Conservation (phyloP, 2,888 invertebrate species). For the Sicus ferrugineus region DNA sequence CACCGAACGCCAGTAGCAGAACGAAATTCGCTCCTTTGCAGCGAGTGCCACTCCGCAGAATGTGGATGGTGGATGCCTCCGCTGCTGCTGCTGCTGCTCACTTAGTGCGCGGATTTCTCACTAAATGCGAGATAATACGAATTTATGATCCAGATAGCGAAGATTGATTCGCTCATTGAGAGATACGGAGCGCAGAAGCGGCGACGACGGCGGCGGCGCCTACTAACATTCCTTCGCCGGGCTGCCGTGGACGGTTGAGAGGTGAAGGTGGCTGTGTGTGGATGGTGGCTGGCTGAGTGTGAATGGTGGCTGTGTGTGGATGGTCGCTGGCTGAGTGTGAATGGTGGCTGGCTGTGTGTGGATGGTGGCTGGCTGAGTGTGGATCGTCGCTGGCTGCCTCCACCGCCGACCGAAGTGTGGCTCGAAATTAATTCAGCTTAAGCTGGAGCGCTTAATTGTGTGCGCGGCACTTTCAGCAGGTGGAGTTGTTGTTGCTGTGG, state of each 20-base stretch:
- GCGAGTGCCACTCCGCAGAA: too few relatives aligned
- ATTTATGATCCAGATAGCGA: constrained; percentile 24
- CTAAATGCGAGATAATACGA: constrained; percentile 10
- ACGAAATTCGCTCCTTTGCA: too few relatives aligned
- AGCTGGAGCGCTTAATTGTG: constrained; percentile 10
- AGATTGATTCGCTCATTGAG: constrained; percentile 17
- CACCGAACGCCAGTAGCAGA: too few relatives aligned
- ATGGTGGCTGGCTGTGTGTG: not conserved
- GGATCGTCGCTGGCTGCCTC: too few relatives aligned
- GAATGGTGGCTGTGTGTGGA: not conserved
- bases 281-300: not conserved
- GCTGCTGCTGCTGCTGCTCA: not conserved
- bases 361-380: not conserved
- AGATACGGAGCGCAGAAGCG: not conserved
- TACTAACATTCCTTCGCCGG: not conserved
- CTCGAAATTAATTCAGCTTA: constrained; percentile 19
- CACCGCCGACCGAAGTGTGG: constrained; percentile 21
- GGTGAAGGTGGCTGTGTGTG: not conserved
- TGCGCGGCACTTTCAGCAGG: not conserved
- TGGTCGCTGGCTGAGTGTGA: not conserved
- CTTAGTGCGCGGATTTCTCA: constrained; percentile 2
- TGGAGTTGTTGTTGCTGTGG: not conserved
- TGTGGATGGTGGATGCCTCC: too few relatives aligned
- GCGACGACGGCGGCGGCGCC: not conserved
- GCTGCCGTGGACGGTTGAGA: not conserved